Percentiles rank a stretch among this genome's conserved stretches.
phyloP scores from a whole-genome alignment of 2,797 vertebrate genomes.

The Neosilurus mollespiculum region DNA sequence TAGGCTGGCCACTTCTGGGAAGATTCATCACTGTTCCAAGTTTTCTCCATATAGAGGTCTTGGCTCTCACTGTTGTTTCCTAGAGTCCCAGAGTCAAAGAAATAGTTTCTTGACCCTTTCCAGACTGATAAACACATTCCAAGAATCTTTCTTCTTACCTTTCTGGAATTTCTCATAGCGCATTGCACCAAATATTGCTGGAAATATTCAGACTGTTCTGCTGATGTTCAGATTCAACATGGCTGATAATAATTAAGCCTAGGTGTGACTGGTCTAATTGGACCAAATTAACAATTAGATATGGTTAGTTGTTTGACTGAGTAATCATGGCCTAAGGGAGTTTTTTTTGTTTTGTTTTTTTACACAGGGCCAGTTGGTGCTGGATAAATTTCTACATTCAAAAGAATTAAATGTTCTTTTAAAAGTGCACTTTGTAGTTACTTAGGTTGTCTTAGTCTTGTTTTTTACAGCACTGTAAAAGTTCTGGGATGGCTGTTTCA shows the following conservation, averaged over 20 bases:
- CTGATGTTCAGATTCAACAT: background rate
- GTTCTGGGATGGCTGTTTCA: background rate
- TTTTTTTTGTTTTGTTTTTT: background rate
- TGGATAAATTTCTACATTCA: background rate
- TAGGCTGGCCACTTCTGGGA: slow-evolving; percentile 13
- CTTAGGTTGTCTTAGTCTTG: background rate
- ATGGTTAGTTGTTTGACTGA: background rate
- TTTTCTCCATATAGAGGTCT: slow-evolving; percentile 10
- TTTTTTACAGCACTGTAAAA: background rate
- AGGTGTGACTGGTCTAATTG: too few relatives aligned
- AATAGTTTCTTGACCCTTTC: background rate
- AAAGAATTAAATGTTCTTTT: background rate
- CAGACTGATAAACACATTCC: background rate
- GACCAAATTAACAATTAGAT: background rate
- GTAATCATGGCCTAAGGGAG: background rate
- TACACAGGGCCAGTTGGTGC: background rate
- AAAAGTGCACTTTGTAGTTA: background rate
- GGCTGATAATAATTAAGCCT: background rate
- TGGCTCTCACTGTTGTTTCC: background rate
- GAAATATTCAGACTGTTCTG: background rate
- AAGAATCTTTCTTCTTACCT: too few relatives aligned
- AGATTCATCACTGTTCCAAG: slow-evolving; percentile 1
- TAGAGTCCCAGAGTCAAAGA: background rate
- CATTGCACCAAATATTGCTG: background rate
- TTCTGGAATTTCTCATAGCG: background rate